Conservation (phyloP, 2,888 invertebrate genomes). For the Ischnura elegans region DNA sequence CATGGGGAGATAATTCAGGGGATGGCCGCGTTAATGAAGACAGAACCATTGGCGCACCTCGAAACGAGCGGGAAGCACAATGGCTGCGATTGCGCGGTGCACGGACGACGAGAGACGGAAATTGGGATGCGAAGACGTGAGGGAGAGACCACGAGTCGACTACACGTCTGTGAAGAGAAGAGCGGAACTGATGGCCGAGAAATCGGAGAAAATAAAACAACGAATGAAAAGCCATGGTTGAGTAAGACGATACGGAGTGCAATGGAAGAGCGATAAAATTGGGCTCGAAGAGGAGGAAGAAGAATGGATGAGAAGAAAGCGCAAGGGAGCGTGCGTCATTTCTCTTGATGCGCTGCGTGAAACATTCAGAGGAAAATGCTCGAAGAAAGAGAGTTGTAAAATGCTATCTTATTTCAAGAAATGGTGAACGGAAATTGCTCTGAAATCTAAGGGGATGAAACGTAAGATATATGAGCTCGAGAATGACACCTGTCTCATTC, state of each 20-base stretch:
- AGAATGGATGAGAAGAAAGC: neutral
- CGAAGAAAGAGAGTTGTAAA: neutral
- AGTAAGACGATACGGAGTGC: neutral
- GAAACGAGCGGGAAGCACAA: slow-evolving; percentile 18
- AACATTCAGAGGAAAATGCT: too few species aligned
- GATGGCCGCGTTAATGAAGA: slow-evolving; percentile 49
- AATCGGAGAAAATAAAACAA: too few species aligned
- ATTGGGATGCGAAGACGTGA: neutral
- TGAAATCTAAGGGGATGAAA: neutral
- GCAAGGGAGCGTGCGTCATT: neutral
- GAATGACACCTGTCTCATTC: too few species aligned
- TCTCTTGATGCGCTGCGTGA: neutral
- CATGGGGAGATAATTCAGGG: slow-evolving; percentile 59
- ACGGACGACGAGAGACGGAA: neutral
- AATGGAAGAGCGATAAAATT: neutral
- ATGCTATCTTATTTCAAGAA: neutral
- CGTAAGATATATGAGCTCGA: neutral
- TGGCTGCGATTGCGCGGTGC: neutral
- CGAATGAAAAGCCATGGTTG: neutral
- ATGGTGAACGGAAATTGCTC: neutral
- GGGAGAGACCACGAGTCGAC: neutral
- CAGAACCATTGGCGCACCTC: slow-evolving; percentile 39
- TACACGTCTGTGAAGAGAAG: neutral
- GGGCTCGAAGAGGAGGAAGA: neutral
- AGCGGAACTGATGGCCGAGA: neutral